Conservation (phyloP, 2,888 invertebrate species). For the Ormyrus labotus region DNA sequence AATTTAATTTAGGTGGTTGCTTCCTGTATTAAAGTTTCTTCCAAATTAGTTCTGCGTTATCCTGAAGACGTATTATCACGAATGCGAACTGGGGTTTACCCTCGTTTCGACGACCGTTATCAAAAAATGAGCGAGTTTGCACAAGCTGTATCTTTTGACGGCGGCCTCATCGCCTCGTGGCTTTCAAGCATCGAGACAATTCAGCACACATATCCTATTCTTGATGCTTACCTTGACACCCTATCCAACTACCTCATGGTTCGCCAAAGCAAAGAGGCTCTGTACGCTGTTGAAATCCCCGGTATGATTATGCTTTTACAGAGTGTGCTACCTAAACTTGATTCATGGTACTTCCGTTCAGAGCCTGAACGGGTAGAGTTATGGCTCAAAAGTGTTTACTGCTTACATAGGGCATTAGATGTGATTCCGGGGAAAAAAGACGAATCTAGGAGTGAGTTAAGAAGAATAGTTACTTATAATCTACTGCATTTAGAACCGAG, state of each 20-base stretch:
- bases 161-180: conserved; percentile 73
- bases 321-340: conserved; percentile 72
- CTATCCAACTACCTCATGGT: conserved; percentile 70
- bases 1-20: conserved; percentile 63
- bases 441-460: conserved; percentile 70
- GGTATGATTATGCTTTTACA: conserved; percentile 74
- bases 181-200: conserved; percentile 73
- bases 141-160: conserved; percentile 72
- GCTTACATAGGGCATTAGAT: conserved; percentile 71
- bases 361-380: conserved; percentile 71
- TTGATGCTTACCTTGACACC: conserved; percentile 72
- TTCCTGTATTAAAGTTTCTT: conserved; percentile 69
- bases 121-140: conserved; percentile 71
- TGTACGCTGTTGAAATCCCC: conserved; percentile 72
- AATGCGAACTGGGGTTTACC: conserved; percentile 71
- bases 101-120: conserved; percentile 71
- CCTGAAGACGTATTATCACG: conserved; percentile 72
- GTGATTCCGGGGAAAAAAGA: conserved; percentile 64
- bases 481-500: conserved; percentile 72
- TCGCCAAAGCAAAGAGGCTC: conserved; percentile 70
- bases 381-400: conserved; percentile 72
- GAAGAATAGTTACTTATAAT: conserved; percentile 72
- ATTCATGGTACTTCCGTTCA: conserved; percentile 73
- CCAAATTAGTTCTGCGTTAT: conserved; percentile 70
- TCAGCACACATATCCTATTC: conserved; percentile 71